These are phyloP conservation scores for Oscheius sp. DNA, from an alignment of 2,888 invertebrate species.

Conservation along the genomic window DNA sequence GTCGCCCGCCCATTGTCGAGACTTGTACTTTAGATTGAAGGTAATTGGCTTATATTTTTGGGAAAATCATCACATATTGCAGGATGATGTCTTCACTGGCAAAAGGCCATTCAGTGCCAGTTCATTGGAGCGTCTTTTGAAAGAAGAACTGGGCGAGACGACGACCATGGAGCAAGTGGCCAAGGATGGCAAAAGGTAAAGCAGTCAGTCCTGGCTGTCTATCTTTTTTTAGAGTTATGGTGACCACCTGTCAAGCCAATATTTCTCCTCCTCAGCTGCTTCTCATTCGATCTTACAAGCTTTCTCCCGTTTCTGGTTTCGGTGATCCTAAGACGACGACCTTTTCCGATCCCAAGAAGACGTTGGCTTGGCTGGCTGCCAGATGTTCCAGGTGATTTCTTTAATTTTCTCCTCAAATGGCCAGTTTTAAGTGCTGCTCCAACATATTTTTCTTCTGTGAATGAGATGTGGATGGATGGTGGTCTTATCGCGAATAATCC, in stretches of 20 bases:
- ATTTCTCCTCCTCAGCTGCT: constrained; percentile 93
- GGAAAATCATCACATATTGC: neutral
- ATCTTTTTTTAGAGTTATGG: constrained; percentile 77
- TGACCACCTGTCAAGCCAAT: constrained; percentile 89
- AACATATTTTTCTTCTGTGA: constrained; percentile 83
- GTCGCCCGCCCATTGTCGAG: constrained; percentile 82
- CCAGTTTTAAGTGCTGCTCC: constrained; percentile 91
- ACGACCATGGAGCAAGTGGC: constrained; percentile 88
- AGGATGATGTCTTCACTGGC: constrained; percentile 67
- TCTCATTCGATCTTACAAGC: constrained; percentile 88
- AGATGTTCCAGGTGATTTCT: constrained; percentile 63
- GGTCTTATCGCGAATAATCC: constrained; percentile 68
- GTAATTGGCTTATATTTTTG: constrained; percentile 72
- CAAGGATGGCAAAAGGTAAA: constrained; percentile 6
- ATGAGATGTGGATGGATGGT: constrained; percentile 82
- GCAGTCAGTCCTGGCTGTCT: too few relatives aligned
- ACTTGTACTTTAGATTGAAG: constrained; percentile 92
- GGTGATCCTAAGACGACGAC: constrained; percentile 10
- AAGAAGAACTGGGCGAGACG: constrained; percentile 86
- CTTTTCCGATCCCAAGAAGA: constrained; percentile 34
- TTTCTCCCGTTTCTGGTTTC: constrained; percentile 46
- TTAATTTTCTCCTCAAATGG: neutral
- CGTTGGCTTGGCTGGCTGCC: constrained; percentile 61
- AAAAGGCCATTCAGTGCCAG: constrained; percentile 88
- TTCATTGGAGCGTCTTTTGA: constrained; percentile 85